A percentile compares a stretch with the other conserved stretches of the same genome.
Evolutionary conservation across 2,888 invertebrate genomes (phyloP).

Genomic region (Rhingia campestris): DNA sequence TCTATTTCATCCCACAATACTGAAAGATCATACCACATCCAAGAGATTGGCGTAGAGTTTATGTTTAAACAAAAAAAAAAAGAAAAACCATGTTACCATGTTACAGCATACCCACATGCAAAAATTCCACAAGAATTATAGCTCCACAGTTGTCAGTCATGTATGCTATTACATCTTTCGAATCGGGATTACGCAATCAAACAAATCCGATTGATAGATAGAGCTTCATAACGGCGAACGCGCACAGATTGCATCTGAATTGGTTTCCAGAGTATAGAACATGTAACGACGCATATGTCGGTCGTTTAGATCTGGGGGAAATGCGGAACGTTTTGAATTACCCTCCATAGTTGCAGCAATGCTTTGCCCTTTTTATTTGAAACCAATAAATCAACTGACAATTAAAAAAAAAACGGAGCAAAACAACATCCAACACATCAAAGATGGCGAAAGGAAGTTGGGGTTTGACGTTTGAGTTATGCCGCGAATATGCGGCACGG

Average conservation of each 20-base stretch:
- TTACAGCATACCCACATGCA: slow-evolving; percentile 35
- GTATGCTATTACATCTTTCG: slow-evolving; percentile 44
- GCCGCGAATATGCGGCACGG: background rate
- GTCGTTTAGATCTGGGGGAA: slow-evolving; percentile 7
- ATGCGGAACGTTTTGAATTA: slow-evolving; percentile 24
- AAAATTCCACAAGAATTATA: slow-evolving; percentile 53
- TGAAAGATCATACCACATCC: slow-evolving; percentile 1
- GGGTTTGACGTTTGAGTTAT: background rate
- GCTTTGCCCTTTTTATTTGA: slow-evolving; percentile 29
- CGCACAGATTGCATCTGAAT: slow-evolving; percentile 40
- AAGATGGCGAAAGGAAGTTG: slow-evolving; percentile 56
- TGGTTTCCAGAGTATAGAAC: background rate
- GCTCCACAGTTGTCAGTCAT: slow-evolving; percentile 27
- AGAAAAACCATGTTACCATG: slow-evolving; percentile 8
- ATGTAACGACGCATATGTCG: background rate
- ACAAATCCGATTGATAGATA: slow-evolving; percentile 51
- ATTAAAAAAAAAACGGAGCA: slow-evolving; percentile 12
- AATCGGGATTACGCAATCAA: slow-evolving; percentile 55
- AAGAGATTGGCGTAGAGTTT: slow-evolving; percentile 19
- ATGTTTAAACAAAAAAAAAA: slow-evolving; percentile 27
- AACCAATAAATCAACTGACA: slow-evolving; percentile 34
- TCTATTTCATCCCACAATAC: slow-evolving; percentile 25
- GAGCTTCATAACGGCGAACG: background rate
- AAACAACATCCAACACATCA: slow-evolving; percentile 1
- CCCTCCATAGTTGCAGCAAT: slow-evolving; percentile 20